Base-by-base conservation (phyloP, 2,797 vertebrate genomes). In the Spatula clypeata region DNA sequence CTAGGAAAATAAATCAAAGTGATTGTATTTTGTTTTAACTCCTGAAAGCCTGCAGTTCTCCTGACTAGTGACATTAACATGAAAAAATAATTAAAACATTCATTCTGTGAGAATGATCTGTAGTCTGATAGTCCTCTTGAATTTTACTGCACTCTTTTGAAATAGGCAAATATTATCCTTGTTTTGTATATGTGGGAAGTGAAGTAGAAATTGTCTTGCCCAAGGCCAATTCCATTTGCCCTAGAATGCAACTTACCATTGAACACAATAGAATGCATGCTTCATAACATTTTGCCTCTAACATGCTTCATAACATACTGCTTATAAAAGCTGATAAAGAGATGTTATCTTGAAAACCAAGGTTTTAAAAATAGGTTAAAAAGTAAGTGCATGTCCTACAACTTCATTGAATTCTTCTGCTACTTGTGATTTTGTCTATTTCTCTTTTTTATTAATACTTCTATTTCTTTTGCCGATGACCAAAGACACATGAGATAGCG, bases 151-250 rank as follows among this genome's bases (percentile, higher is more conserved):
- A 4, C 36, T 86, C 91, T 79, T 86, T 72, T 86, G 91, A 93
- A 93, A 92, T 34, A 96, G 58, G 75, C 92, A 95, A 95, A 90
- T 95, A 79, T 47, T 93, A 90, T 77, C 58, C 79, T 93, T 95
- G 75, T 91, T 94, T 95, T 95, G 62, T 92, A 87, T 71, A 90
- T 96, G 93, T 93, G 93, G 75, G 86, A 96, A 96, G 93, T 55
- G 82, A 93, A 94, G 79, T 89, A 96, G 92, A 95, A 96, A 96
- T 88, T 95, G 69, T 86, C 91, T 96, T 95, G 93, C 94, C 94
- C 86, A 96, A 93, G 93, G 90, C 85, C 79, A 96, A 61, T 76
- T 95, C 72, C 45, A 19, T 66, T 93, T 93, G 77, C 75, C 27
- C 61, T 93, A 92, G 91, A 96, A 95, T 96, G 86, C 91, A 92